Percentiles rank a stretch among this genome's conserved stretches.
Conservation (phyloP, 1,140 invertebrate genomes). For the Zophobas morio region DNA sequence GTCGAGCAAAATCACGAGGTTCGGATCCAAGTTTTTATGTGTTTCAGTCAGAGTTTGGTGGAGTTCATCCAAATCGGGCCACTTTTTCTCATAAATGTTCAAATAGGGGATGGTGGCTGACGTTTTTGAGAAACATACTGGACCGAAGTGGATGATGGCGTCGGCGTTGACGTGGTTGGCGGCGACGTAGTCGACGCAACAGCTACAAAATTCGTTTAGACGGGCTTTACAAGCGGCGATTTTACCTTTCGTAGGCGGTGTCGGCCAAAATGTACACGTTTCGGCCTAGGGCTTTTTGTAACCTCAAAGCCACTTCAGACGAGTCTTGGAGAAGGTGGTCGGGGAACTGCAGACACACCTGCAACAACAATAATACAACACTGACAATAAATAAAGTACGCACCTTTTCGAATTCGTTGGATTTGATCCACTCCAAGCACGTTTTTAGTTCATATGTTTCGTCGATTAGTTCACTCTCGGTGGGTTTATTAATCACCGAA, state of each 20-base stretch:
- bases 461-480: conserved; percentile 55
- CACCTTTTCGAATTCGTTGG: conserved; percentile 78
- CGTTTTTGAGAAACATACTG: conserved; percentile 86
- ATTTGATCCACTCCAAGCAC: conserved; percentile 79
- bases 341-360: conserved; percentile 94
- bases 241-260: conserved; percentile 91
- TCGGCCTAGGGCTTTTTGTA: conserved; percentile 73
- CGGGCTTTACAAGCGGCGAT: neutral
- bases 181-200: conserved; percentile 94
- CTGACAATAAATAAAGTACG: conserved; percentile 54
- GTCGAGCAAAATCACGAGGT: conserved; percentile 57
- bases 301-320: conserved; percentile 75
- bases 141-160: conserved; percentile 92
- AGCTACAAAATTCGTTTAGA: conserved; percentile 73
- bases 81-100: conserved; percentile 77
- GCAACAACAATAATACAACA: conserved; percentile 51
- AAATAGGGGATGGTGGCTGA: conserved; percentile 79
- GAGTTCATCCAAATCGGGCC: conserved; percentile 68
- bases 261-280: conserved; percentile 92
- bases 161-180: conserved; percentile 89
- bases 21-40: conserved; percentile 20
- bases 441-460: conserved; percentile 61
- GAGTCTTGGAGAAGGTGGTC: conserved; percentile 84
- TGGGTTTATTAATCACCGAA: conserved; percentile 38
- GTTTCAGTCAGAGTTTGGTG: conserved; percentile 40